These are phyloP conservation scores for Actenoides hombroni DNA, from an alignment of 2,113 vertebrate genomes.

Conservation along the genomic window DNA sequence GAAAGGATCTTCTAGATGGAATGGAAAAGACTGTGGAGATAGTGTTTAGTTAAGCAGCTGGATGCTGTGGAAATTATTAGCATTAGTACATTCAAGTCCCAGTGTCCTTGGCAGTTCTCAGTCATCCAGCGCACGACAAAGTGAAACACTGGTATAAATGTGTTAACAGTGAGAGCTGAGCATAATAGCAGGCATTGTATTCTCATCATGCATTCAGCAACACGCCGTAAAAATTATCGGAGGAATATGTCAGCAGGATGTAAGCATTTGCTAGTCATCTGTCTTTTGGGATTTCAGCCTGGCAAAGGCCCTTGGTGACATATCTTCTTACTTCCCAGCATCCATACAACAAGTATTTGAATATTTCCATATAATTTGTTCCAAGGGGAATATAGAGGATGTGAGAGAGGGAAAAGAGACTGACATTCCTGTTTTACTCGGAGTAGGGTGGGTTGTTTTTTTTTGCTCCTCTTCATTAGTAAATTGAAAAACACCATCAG, in stretches of 20 bases:
- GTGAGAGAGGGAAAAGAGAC: background rate
- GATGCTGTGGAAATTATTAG: background rate
- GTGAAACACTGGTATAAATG: background rate
- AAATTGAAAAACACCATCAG: background rate
- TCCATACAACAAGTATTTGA: slow-evolving; percentile 14
- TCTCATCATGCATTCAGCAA: background rate
- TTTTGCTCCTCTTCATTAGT: fast-evolving
- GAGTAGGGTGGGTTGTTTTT: fast-evolving
- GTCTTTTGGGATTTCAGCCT: slow-evolving; percentile 41
- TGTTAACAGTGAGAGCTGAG: background rate
- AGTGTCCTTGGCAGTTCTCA: background rate
- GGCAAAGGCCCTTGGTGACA: background rate
- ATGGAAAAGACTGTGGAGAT: background rate
- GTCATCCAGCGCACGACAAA: background rate
- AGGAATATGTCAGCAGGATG: slow-evolving; percentile 33
- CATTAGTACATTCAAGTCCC: background rate
- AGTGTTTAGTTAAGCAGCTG: background rate
- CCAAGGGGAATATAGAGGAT: background rate
- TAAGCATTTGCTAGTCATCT: slow-evolving; percentile 39
- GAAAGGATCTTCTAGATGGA: background rate
- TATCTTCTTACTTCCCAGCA: slow-evolving; percentile 2
- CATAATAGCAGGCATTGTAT: slow-evolving; percentile 19
- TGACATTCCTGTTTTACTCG: background rate
- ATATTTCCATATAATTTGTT: slow-evolving; percentile 27
- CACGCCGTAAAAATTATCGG: background rate